These are phyloP conservation scores for Aphelenchoides bicaudatus DNA, from an alignment of 2,888 invertebrate species.

Conservation along the genomic window DNA sequence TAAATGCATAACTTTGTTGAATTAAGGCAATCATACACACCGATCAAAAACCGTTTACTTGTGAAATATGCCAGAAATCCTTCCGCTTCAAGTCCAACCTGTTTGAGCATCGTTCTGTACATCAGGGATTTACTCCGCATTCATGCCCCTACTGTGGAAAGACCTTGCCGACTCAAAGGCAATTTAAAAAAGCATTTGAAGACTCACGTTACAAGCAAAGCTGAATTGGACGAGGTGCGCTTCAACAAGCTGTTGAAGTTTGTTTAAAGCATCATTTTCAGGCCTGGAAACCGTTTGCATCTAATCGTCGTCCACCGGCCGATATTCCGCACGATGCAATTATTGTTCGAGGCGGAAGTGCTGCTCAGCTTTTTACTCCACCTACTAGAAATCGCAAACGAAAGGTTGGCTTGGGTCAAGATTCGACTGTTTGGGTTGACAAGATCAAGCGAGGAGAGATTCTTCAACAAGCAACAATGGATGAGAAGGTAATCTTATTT, in stretches of 20 bases:
- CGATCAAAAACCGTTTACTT: conserved; percentile 59
- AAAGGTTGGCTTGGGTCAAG: conserved; percentile 51
- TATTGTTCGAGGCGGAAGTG: conserved; percentile 50
- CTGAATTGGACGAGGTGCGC: conserved; percentile 59
- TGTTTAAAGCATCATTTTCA: conserved; percentile 19
- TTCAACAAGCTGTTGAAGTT: background rate
- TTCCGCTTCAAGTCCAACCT: conserved; percentile 60
- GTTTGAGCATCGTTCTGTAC: conserved; percentile 60
- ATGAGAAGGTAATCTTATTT: conserved; percentile 48
- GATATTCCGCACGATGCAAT: conserved; percentile 59
- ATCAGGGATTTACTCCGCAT: conserved; percentile 58
- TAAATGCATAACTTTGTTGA: too few relatives aligned
- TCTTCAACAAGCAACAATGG: conserved; percentile 43
- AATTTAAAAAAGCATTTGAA: conserved; percentile 60
- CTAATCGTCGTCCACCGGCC: conserved; percentile 57
- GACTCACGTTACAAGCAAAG: conserved; percentile 59
- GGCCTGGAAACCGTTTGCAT: conserved; percentile 61
- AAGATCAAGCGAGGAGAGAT: conserved; percentile 52
- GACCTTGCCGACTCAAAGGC: conserved; percentile 58
- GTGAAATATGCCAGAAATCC: conserved; percentile 59
- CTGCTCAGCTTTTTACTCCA: conserved; percentile 45
- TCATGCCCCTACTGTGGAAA: conserved; percentile 57
- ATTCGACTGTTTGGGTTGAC: conserved; percentile 47
- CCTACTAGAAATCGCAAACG: conserved; percentile 37
- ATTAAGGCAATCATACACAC: conserved; percentile 61